phyloP scores from a whole-genome alignment of 2,797 vertebrate genomes.

The Etheostoma nigrum region DNA sequence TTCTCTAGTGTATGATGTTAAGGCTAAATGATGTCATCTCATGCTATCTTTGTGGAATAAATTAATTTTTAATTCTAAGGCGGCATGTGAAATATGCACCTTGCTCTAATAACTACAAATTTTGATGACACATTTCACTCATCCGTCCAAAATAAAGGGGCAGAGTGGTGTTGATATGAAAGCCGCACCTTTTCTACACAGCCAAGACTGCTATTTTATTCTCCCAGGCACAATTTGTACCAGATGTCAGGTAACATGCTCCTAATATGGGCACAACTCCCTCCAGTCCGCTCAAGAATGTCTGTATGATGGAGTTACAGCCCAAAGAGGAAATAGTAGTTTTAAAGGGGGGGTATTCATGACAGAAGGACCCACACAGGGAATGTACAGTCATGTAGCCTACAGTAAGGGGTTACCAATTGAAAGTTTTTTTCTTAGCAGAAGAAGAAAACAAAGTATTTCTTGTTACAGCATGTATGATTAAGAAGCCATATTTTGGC shows the following conservation, averaged over 20 bases:
- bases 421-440: not conserved
- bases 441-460: not conserved
- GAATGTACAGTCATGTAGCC: slow-evolving; percentile 2
- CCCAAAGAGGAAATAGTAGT: slow-evolving; percentile 57
- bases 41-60: not conserved
- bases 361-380: not conserved
- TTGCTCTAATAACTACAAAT: not conserved
- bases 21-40: not conserved
- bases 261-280: slow-evolving; percentile 80
- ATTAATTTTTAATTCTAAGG: not conserved
- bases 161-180: slow-evolving; percentile 18
- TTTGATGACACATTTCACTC: not conserved
- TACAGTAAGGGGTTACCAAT: not conserved
- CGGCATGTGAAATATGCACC: not conserved
- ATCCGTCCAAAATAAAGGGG: not conserved
- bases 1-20: not conserved
- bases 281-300: slow-evolving; percentile 69
- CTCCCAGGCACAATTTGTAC: slow-evolving; percentile 32
- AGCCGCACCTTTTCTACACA: slow-evolving; percentile 15
- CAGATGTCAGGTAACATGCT: slow-evolving; percentile 73
- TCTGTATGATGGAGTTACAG: slow-evolving; percentile 44
- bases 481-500: not conserved
- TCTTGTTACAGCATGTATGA: not conserved
- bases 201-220: slow-evolving; percentile 25
- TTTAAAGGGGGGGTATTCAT: slow-evolving; percentile 31